phyloP scores from a whole-genome alignment of 2,888 invertebrate species.

The Lepas anatifera region DNA sequence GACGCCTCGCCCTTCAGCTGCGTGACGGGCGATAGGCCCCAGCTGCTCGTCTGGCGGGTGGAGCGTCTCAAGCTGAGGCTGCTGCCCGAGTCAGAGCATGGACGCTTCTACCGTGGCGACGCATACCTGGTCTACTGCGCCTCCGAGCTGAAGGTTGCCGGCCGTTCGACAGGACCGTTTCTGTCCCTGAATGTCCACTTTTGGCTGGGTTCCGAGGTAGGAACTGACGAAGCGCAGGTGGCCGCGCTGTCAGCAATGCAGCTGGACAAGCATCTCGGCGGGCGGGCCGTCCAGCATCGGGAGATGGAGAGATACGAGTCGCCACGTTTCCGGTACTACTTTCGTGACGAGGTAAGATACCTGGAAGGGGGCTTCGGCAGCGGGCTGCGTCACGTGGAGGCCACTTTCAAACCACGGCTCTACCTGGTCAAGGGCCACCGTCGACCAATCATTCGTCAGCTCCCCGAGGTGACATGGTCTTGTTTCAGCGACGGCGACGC shows the following conservation, averaged over 20 bases:
- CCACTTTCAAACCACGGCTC: slow-evolving; percentile 44
- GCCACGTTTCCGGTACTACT: slow-evolving; percentile 70
- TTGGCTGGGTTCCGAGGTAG: slow-evolving; percentile 68
- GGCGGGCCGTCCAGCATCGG: slow-evolving; percentile 63
- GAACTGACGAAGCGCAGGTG: slow-evolving; percentile 65
- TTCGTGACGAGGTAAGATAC: slow-evolving; percentile 54
- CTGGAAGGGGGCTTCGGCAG: slow-evolving; percentile 42
- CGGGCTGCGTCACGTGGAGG: slow-evolving; percentile 42
- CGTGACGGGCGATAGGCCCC: slow-evolving; percentile 59
- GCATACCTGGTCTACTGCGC: slow-evolving; percentile 69
- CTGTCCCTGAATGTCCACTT: slow-evolving; percentile 78
- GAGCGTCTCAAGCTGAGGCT: slow-evolving; percentile 67
- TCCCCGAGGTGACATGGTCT: slow-evolving; percentile 66
- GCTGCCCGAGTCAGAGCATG: slow-evolving; percentile 60
- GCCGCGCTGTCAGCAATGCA: slow-evolving; percentile 78
- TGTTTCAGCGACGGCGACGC: slow-evolving; percentile 74
- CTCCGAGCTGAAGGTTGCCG: slow-evolving; percentile 40
- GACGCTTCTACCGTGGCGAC: slow-evolving; percentile 69
- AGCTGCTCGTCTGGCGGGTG: slow-evolving; percentile 77
- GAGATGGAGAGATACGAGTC: slow-evolving; percentile 79
- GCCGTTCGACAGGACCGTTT: slow-evolving; percentile 30
- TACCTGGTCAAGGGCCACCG: slow-evolving; percentile 75
- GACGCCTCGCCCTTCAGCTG: slow-evolving; percentile 56
- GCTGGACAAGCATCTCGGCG: slow-evolving; percentile 65
- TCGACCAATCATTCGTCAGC: slow-evolving; percentile 60